Percentiles rank a stretch among this genome's conserved stretches.
These are phyloP conservation scores for Ibycter americanus DNA, from an alignment of 2,797 vertebrate genomes.

Conservation along the genomic window DNA sequence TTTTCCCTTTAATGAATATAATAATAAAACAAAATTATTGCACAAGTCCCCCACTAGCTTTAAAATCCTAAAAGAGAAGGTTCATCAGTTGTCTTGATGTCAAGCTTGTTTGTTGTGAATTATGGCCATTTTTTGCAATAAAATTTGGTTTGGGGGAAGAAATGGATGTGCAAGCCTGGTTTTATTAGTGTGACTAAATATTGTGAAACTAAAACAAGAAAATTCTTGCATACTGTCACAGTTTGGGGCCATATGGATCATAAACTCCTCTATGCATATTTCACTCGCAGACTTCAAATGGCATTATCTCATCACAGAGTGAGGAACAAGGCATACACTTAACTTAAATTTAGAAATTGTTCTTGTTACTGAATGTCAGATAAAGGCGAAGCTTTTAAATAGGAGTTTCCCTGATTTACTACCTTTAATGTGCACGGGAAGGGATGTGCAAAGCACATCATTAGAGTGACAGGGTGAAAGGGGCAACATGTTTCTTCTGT, in stretches of 20 bases:
- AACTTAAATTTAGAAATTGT: slow-evolving; percentile 68
- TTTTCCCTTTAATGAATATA: slow-evolving; percentile 42
- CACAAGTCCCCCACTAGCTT: not conserved
- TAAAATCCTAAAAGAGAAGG: slow-evolving; percentile 29
- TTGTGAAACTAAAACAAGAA: slow-evolving; percentile 67
- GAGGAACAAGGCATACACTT: slow-evolving; percentile 51
- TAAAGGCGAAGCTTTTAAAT: slow-evolving; percentile 74
- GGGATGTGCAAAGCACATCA: slow-evolving; percentile 68
- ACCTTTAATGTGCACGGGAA: slow-evolving; percentile 68
- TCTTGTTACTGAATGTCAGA: slow-evolving; percentile 76
- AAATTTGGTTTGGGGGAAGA: slow-evolving; percentile 71
- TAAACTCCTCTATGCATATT: slow-evolving; percentile 71
- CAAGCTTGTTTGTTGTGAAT: slow-evolving; percentile 69
- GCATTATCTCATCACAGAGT: slow-evolving; percentile 61
- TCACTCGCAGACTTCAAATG: slow-evolving; percentile 54
- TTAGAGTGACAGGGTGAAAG: slow-evolving; percentile 78
- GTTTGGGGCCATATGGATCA: slow-evolving; percentile 63
- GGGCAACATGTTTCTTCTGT: slow-evolving; percentile 75
- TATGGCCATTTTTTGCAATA: slow-evolving; percentile 67
- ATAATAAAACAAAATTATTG: slow-evolving; percentile 52
- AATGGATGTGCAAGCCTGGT: slow-evolving; percentile 67
- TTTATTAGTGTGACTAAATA: slow-evolving; percentile 74
- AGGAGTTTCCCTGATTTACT: slow-evolving; percentile 75
- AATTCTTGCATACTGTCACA: slow-evolving; percentile 70
- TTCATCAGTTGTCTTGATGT: slow-evolving; percentile 46